Evolutionary conservation across 2,888 invertebrate species (phyloP), one percentile per base, ranked within the genome.

Genomic region (Trichacis sp.): DNA sequence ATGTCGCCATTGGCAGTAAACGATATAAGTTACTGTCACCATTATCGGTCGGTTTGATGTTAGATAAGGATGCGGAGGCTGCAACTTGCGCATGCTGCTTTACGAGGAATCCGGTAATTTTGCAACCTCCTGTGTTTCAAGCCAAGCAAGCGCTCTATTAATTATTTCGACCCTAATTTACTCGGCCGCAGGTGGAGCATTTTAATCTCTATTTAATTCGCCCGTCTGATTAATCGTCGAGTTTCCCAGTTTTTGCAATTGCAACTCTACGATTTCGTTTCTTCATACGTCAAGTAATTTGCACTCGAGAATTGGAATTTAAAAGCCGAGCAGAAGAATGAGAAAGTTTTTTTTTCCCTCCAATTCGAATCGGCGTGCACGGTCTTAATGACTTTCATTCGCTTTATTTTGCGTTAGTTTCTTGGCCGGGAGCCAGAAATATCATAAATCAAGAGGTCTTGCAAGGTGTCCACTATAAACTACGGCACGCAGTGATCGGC

Each of bases 61-160:
- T 51, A 64, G 64, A 64, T 64, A 64, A 58, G 64, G 55, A 58
- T 64, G 58, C 58, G 52, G 50, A 47, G 20, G 50, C 43, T 43
- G 45, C 45, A 19, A 38, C 19, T 46, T 20, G 50, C 36, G 40
- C 33, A 54, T 54, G 49, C 45, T 19, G 45, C 38, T 53, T 38
- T 55, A 48, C 46, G 29, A 15, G 24, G 50, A 55, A 55, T 50
- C 51, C 30, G 47, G 12, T 20, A 29, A 47, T 61, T 56, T 61
- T 55, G 51, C 46, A 55, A 47, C 24, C 46, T 14, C 20, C 20
- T 12, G 51, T 51, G 50, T 51, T 55, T 61, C 51, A 61, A 51
- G 45, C 51, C 15, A 47, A 40, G 29, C 47, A 47, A 33, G 19
- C 43, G 43, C 9, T 14, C n/a, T 17, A 56, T 52, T 40, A 62